Evolutionary conservation across 2,113 vertebrate genomes (phyloP).

Genomic region (Chloropsis cyanopogon): DNA sequence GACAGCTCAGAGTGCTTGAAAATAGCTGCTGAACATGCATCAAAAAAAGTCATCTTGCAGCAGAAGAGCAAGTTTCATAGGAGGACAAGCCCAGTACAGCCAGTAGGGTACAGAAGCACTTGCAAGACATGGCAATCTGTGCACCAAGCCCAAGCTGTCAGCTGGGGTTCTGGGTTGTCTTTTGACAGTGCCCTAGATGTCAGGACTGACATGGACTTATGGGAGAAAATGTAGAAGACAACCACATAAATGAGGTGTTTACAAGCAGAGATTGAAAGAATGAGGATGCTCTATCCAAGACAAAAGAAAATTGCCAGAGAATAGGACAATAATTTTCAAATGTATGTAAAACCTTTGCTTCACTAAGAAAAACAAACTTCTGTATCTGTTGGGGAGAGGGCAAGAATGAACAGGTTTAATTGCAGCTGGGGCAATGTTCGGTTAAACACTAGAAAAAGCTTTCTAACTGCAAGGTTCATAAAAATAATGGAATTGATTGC

Average conservation of each 20-base stretch:
- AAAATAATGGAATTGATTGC: constrained; percentile 18
- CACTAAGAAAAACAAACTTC: neutral
- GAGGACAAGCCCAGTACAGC: neutral
- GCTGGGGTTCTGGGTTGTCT: neutral
- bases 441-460: constrained; percentile 3
- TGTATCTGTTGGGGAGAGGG: neutral
- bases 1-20: neutral
- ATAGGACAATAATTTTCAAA: neutral
- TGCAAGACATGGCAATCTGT: rapidly evolving
- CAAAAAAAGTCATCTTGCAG: neutral
- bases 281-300: neutral
- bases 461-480: neutral
- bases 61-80: neutral
- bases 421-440: neutral
- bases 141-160: neutral
- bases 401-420: constrained; percentile 35
- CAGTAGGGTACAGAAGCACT: neutral
- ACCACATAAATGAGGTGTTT: neutral
- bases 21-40: neutral
- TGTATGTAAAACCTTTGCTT: neutral
- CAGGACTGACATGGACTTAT: neutral
- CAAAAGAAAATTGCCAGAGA: neutral
- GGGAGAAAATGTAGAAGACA: neutral
- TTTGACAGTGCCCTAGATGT: neutral
- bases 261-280: neutral